A percentile compares a stretch with the other conserved stretches of the same genome.
These are phyloP conservation scores for Lasioglossum pauxillum DNA, from an alignment of 2,888 invertebrate genomes.

Conservation along the genomic window DNA sequence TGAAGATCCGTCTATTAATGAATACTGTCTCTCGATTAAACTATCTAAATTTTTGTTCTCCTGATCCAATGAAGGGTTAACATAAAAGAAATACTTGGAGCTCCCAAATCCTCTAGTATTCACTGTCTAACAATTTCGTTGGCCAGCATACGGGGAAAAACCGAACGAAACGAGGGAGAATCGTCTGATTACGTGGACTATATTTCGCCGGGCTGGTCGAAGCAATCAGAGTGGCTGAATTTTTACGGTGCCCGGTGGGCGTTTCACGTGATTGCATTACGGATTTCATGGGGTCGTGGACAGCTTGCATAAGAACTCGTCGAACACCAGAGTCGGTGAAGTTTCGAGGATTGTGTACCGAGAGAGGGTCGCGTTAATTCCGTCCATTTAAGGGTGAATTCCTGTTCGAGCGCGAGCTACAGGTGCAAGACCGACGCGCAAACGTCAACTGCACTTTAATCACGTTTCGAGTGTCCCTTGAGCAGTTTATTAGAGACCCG, in stretches of 20 bases:
- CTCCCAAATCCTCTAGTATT: neutral
- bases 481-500: conserved; percentile 41
- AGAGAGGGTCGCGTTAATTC: conserved; percentile 47
- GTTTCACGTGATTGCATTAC: conserved; percentile 29
- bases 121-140: neutral
- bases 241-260: conserved; percentile 6
- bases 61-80: neutral
- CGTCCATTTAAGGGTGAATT: conserved; percentile 44
- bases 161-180: neutral
- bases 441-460: conserved; percentile 58
- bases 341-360: conserved; percentile 35
- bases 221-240: conserved; percentile 1
- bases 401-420: conserved; percentile 38
- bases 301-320: conserved; percentile 16
- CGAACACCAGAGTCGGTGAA: conserved; percentile 16
- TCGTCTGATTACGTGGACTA: neutral
- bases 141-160: neutral
- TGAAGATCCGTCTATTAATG: too few relatives aligned
- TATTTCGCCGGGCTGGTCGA: neutral
- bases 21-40: too few relatives aligned
- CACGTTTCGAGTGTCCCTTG: conserved; percentile 51
- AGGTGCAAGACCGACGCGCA: conserved; percentile 43
- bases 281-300: conserved; percentile 18
- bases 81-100: neutral
- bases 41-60: neutral